Conservation (phyloP, 2,113 vertebrate genomes). For the Hemiscyllium ocellatum region DNA sequence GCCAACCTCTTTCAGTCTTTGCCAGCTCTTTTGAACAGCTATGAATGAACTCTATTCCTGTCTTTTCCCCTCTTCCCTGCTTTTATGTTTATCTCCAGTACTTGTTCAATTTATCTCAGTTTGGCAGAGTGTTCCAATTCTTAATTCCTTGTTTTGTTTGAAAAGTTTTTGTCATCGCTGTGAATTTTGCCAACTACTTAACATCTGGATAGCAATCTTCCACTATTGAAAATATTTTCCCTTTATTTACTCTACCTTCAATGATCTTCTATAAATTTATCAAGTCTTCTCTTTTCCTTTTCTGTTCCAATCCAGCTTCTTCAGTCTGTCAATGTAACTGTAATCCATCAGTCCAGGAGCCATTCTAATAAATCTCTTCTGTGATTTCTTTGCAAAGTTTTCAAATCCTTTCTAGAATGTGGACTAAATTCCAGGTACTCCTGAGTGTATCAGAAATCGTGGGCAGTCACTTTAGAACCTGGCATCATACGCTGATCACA, state of each 20-base stretch:
- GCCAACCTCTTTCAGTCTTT: background rate
- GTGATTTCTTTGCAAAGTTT: background rate
- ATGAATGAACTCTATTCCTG: background rate
- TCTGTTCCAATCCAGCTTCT: background rate
- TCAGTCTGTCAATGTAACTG: background rate
- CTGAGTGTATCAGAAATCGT: background rate
- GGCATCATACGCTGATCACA: background rate
- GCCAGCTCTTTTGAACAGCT: background rate
- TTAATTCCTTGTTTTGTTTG: background rate
- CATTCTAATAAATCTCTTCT: background rate
- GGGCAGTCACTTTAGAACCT: background rate
- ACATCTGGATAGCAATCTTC: background rate
- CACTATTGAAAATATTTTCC: background rate
- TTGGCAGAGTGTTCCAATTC: background rate
- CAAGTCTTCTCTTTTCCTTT: background rate
- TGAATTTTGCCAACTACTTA: background rate
- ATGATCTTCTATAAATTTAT: background rate
- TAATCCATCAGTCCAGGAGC: background rate
- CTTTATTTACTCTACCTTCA: background rate
- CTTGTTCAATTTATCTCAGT: background rate
- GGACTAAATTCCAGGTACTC: background rate
- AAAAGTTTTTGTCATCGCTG: background rate
- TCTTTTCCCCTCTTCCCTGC: background rate
- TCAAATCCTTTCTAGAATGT: background rate
- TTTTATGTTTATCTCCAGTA: background rate